Percentiles rank a stretch among this genome's conserved stretches.
Conservation (phyloP, 2,797 vertebrate species). For the Hirundo rustica region DNA sequence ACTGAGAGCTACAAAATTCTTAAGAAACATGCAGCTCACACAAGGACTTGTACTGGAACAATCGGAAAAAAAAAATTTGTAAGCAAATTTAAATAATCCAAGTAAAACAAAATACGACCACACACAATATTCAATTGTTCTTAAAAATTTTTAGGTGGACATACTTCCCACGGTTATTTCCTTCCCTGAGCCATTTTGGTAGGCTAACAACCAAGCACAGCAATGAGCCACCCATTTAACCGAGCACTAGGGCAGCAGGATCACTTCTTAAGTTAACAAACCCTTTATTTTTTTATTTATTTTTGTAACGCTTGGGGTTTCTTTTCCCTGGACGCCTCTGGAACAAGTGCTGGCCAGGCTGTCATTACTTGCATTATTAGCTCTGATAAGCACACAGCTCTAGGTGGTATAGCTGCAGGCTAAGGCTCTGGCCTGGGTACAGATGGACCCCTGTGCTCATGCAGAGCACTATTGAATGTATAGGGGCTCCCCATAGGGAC, state of each 20-base stretch:
- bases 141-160: not conserved
- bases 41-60: not conserved
- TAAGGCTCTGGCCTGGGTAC: constrained; percentile 24
- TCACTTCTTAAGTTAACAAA: constrained; percentile 48
- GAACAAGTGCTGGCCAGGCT: constrained; percentile 49
- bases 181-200: not conserved
- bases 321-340: not conserved
- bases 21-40: not conserved
- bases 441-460: constrained; percentile 43
- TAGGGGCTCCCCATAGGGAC: constrained; percentile 46
- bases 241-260: not conserved
- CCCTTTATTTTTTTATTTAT: not conserved
- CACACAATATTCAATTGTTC: not conserved
- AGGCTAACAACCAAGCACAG: not conserved
- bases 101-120: not conserved
- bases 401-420: constrained; percentile 64
- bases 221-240: not conserved
- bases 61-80: not conserved
- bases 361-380: constrained; percentile 51
- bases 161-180: not conserved
- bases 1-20: not conserved
- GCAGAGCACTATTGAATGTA: constrained; percentile 46
- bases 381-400: constrained; percentile 47
- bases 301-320: constrained; percentile 23
- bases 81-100: not conserved